Evolutionary conservation across 2,797 vertebrate genomes (phyloP), one percentile per base, ranked within the genome.

Genomic region (Loriculus beryllinus): DNA sequence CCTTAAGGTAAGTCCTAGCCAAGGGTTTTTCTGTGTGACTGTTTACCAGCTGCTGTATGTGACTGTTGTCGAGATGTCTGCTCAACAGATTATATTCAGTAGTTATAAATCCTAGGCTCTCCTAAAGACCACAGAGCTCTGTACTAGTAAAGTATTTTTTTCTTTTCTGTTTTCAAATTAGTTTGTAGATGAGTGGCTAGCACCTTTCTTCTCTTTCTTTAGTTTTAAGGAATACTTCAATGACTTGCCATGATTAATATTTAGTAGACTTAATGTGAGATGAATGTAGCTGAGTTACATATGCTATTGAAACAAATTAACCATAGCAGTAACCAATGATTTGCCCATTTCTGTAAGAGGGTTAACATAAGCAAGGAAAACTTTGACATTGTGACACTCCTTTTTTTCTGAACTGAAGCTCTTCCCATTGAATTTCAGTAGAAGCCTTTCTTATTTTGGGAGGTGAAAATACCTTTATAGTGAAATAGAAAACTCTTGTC

Each of bases 1-100:
- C 90, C 98, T 99, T 12, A 99, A 99, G 99, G 99, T 99, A 92
- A 72, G 54, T 79, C 20, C 40, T 82, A 54, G 78, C 62, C 86
- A 14, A 70, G 6, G 12, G 9, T 75, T 96, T 88, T 93, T 43
- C 71, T 60, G 7, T 29, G 19, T 45, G 64, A 29, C 52, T 78
- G 26, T 87, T 81, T 77, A 64, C 62, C 48, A 80, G 29, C 42
- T 78, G 49, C 39, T 89, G 0, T 20, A 19, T 69, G 64, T 62
- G 63, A 45, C 52, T 89, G 48, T 49, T 80, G n/a, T 93, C 52
- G 92, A 80, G 82, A 83, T 45, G 37, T 80, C 88, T 93, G 77
- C 64, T 90, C 37, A 72, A 45, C 29, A 92, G 72, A 16, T 78
- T 76, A 3, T 17, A 6, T 59, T 87, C 47, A 43, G 76, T 70